These are phyloP conservation scores for Heterocephalus glaber DNA, from an alignment of 2,113 vertebrate species.

Conservation along the genomic window DNA sequence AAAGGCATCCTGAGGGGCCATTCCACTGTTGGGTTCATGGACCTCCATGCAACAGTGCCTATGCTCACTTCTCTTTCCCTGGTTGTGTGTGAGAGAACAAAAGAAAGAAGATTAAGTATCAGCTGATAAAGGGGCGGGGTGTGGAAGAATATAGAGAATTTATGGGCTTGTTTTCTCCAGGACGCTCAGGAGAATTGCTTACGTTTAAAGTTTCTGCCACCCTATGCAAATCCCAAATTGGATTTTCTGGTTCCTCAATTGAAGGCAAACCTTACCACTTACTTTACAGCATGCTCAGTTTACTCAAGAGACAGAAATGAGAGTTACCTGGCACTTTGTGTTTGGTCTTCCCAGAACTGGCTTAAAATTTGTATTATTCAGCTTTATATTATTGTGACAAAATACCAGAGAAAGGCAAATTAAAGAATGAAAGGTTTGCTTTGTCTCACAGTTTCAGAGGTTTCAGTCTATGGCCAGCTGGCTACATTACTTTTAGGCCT, in stretches of 20 bases:
- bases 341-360: background rate
- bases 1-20: background rate
- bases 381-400: background rate
- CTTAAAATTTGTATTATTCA: background rate
- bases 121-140: background rate
- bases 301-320: background rate
- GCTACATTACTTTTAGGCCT: background rate
- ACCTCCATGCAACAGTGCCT: fast-evolving
- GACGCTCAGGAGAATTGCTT: background rate
- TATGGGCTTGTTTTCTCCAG: background rate
- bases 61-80: background rate
- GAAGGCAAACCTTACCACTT: background rate
- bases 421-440: background rate
- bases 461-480: background rate
- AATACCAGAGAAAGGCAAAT: background rate
- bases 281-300: background rate
- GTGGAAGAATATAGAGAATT: too few species aligned
- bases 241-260: background rate
- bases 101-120: background rate
- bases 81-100: background rate
- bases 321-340: background rate
- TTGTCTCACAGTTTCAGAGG: background rate
- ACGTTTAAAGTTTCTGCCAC: background rate
- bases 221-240: too few species aligned
- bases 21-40: fast-evolving